These are phyloP conservation scores for Dipodomys ordii DNA, from an alignment of 2,113 vertebrate genomes.

Conservation along the genomic window DNA sequence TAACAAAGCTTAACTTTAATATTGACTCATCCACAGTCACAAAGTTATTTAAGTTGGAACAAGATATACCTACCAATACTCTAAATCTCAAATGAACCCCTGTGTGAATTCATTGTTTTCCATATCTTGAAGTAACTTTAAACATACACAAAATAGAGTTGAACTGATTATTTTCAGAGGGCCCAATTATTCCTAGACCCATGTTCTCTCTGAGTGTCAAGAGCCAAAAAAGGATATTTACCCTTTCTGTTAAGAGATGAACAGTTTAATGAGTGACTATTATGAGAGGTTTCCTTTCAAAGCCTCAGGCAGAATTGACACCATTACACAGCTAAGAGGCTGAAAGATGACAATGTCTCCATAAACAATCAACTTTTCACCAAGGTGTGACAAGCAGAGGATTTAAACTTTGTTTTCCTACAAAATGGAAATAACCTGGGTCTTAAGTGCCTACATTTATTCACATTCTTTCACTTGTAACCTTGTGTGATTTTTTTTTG, in stretches of 20 bases:
- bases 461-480: neutral
- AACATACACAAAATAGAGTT: slow-evolving; percentile 60
- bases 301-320: slow-evolving; percentile 73
- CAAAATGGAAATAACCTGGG: neutral
- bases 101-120: slow-evolving; percentile 56
- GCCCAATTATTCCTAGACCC: slow-evolving; percentile 73
- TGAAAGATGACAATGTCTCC: slow-evolving; percentile 29
- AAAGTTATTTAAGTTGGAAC: slow-evolving; percentile 15
- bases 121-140: slow-evolving; percentile 62
- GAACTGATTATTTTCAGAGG: slow-evolving; percentile 75
- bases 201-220: slow-evolving; percentile 25
- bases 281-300: slow-evolving; percentile 55
- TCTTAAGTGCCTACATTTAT: slow-evolving; percentile 34
- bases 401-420: slow-evolving; percentile 3
- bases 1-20: slow-evolving; percentile 33
- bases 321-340: slow-evolving; percentile 25
- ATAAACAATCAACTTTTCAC: slow-evolving; percentile 33
- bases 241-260: slow-evolving; percentile 50
- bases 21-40: slow-evolving; percentile 6
- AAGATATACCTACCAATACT: slow-evolving; percentile 10
- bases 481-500: neutral
- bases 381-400: slow-evolving; percentile 35
- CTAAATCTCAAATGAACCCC: slow-evolving; percentile 61
- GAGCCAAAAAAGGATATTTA: slow-evolving; percentile 54
- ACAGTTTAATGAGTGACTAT: slow-evolving; percentile 78